Evolutionary conservation across 1,140 invertebrate species (phyloP).

Genomic region (Hestina assimilis): DNA sequence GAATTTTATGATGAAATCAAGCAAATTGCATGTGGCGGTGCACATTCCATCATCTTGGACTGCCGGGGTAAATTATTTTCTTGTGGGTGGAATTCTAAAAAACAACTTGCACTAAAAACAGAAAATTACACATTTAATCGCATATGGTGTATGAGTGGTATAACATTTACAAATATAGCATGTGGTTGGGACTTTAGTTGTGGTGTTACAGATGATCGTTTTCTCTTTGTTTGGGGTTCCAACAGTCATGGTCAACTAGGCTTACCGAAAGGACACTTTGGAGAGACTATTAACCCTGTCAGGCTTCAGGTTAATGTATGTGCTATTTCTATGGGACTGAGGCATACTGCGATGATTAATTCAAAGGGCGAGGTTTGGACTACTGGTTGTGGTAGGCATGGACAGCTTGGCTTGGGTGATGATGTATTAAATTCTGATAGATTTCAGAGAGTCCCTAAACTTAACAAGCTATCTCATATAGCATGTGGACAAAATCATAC

Average conservation of each 20-base stretch:
- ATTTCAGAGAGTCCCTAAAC: conserved; percentile 79
- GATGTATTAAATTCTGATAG: conserved; percentile 65
- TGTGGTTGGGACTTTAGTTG: conserved; percentile 87
- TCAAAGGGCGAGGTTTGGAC: conserved; percentile 80
- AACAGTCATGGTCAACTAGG: conserved; percentile 87
- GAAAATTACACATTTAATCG: conserved; percentile 78
- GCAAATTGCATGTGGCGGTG: conserved; percentile 86
- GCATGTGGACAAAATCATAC: conserved; percentile 87
- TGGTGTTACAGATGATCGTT: conserved; percentile 81
- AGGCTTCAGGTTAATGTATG: conserved; percentile 67
- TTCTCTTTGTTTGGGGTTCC: conserved; percentile 87
- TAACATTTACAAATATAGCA: conserved; percentile 80
- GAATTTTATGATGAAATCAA: conserved; percentile 74
- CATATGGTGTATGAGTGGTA: conserved; percentile 77
- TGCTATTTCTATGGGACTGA: conserved; percentile 79
- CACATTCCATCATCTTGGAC: conserved; percentile 85
- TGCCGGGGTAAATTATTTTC: conserved; percentile 84
- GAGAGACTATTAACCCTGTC: conserved; percentile 59
- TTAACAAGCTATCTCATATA: conserved; percentile 78
- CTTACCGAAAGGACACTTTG: conserved; percentile 73
- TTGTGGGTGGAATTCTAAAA: conserved; percentile 93
- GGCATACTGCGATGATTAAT: conserved; percentile 84
- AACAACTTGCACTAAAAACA: conserved; percentile 83
- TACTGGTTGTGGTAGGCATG: conserved; percentile 82
- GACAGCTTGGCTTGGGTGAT: conserved; percentile 81